Evolutionary conservation across 2,888 invertebrate genomes (phyloP).

Genomic region (Rhopalosiphum nymphaeae): DNA sequence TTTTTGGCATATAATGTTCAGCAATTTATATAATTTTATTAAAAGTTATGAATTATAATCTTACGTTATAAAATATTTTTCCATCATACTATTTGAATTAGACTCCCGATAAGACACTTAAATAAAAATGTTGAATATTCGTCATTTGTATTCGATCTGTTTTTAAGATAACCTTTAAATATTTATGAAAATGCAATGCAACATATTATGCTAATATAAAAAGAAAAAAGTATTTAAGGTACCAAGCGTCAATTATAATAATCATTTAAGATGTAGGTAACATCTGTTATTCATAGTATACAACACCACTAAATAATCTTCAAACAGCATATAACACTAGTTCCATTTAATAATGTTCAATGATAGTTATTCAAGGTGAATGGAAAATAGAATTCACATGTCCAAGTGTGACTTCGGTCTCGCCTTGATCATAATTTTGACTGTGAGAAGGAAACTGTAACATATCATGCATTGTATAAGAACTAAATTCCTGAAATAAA

Average conservation of each 20-base stretch:
- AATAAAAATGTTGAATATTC: neutral
- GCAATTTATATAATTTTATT: neutral
- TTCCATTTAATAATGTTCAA: neutral
- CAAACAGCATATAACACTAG: neutral
- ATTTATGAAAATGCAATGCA: neutral
- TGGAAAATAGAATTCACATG: constrained; percentile 51
- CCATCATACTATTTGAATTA: neutral
- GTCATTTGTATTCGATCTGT: neutral
- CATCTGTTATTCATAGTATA: neutral
- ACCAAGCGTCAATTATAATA: neutral
- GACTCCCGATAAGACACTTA: neutral
- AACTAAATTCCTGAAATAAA: constrained; percentile 1
- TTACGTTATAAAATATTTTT: neutral
- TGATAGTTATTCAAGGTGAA: constrained; percentile 18
- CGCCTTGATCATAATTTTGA: constrained; percentile 16
- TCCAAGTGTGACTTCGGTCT: constrained; percentile 40
- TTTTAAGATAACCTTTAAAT: neutral
- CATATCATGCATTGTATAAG: constrained; percentile 33
- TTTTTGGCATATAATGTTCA: neutral
- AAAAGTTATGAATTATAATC: neutral
- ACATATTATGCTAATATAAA: neutral
- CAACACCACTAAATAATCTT: neutral
- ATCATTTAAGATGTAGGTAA: neutral
- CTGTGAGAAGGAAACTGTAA: constrained; percentile 21
- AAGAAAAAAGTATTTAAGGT: neutral